A percentile compares a stretch with the other conserved stretches of the same genome.
Evolutionary conservation across 2,113 vertebrate species (phyloP).

Genomic region (Burhinus bistriatus): DNA sequence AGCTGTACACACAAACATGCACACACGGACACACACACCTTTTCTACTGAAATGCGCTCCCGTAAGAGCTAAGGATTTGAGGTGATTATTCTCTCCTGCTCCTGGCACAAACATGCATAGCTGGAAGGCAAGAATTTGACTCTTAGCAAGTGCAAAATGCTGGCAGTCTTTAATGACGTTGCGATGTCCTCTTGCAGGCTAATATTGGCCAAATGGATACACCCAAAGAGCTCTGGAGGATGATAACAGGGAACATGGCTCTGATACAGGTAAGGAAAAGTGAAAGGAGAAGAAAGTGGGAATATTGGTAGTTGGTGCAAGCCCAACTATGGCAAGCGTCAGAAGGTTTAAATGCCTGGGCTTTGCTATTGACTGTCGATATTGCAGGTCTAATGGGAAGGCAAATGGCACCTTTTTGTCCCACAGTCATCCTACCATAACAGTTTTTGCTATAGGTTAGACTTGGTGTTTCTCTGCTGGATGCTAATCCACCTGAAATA

Average conservation of each 20-base stretch:
- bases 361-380: not conserved
- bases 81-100: not conserved
- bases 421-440: not conserved
- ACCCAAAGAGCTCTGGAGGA: constrained; percentile 94
- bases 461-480: not conserved
- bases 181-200: constrained; percentile 74
- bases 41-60: rapidly evolving
- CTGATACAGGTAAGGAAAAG: constrained; percentile 88
- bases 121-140: not conserved
- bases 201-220: constrained; percentile 98
- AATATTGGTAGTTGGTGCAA: not conserved
- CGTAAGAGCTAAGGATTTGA: not conserved
- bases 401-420: not conserved
- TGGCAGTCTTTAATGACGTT: not conserved
- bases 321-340: rapidly evolving
- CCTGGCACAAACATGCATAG: not conserved
- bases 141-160: not conserved
- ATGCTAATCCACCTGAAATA: not conserved
- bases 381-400: not conserved
- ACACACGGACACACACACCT: rapidly evolving
- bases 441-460: not conserved
- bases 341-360: too few relatives aligned
- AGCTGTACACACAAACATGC: rapidly evolving
- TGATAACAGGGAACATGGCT: constrained; percentile 96
- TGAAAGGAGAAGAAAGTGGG: not conserved